These are phyloP conservation scores for Alitta virens DNA, from an alignment of 2,888 invertebrate species.

Conservation along the genomic window DNA sequence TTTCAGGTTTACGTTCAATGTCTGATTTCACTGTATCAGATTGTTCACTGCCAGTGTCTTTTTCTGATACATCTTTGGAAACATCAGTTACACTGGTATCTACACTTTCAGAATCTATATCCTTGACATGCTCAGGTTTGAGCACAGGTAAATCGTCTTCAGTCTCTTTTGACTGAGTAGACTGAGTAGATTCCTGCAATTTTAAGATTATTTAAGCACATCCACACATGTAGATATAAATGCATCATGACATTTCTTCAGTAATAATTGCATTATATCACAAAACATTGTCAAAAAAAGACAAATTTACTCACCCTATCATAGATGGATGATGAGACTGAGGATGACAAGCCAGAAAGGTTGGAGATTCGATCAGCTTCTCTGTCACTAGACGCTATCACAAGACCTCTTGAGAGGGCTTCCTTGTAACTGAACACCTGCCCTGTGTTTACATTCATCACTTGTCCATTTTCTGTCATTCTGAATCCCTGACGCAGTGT, in stretches of 20 bases:
- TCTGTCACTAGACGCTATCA: conserved; percentile 8
- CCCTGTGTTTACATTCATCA: conserved; percentile 22
- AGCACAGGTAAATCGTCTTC: too few relatives aligned
- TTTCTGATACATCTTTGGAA: background rate
- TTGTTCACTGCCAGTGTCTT: background rate
- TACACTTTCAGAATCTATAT: too few relatives aligned
- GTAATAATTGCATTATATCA: too few relatives aligned
- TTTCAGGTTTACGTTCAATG: too few relatives aligned
- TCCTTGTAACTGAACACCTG: conserved; percentile 19
- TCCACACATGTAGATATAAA: too few relatives aligned
- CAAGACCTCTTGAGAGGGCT: conserved; percentile 15
- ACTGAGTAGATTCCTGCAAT: too few relatives aligned
- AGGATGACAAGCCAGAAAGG: conserved; percentile 16
- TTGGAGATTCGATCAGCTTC: conserved; percentile 5
- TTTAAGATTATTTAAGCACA: too few relatives aligned
- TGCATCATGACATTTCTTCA: too few relatives aligned
- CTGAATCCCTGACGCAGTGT: conserved; percentile 9
- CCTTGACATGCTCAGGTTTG: too few relatives aligned
- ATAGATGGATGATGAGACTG: conserved; percentile 14
- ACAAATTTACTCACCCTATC: conserved; percentile 14
- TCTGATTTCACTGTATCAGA: background rate
- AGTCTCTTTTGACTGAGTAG: too few relatives aligned
- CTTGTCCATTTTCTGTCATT: conserved; percentile 17
- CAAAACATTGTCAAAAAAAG: too few relatives aligned
- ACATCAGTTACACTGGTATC: too few relatives aligned